Evolutionary conservation across 2,888 invertebrate genomes (phyloP).

Genomic region (Hypomecis atomaria): DNA sequence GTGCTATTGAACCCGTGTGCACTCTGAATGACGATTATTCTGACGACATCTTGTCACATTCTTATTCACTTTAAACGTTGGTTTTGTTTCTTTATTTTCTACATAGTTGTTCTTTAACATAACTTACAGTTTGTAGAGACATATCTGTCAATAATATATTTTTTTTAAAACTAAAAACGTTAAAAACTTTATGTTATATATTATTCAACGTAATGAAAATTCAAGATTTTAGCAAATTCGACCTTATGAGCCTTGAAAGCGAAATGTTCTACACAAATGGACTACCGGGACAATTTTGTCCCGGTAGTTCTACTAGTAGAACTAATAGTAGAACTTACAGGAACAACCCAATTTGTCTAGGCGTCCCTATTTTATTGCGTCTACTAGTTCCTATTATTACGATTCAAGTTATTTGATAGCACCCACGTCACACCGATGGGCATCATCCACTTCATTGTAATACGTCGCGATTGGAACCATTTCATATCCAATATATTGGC

Average conservation of each 20-base stretch:
- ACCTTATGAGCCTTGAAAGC: too few relatives aligned
- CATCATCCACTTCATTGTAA: conserved; percentile 1
- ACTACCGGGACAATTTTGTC: too few relatives aligned
- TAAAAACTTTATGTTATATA: too few relatives aligned
- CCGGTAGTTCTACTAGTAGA: too few relatives aligned
- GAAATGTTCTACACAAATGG: too few relatives aligned
- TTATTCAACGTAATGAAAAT: too few relatives aligned
- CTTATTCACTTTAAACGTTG: not conserved
- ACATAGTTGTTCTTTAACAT: not conserved
- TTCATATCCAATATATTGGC: conserved; percentile 12
- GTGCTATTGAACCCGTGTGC: conserved; percentile 2
- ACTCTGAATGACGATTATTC: conserved; percentile 6
- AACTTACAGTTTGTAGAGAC: too few relatives aligned
- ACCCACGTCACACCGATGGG: not conserved
- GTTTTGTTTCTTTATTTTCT: not conserved
- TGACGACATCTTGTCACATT: not conserved
- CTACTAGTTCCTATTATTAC: not conserved
- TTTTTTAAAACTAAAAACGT: too few relatives aligned
- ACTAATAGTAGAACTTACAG: too few relatives aligned
- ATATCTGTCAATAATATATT: too few relatives aligned
- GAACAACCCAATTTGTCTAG: not conserved
- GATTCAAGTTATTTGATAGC: conserved; percentile 1
- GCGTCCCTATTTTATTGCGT: not conserved
- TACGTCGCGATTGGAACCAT: conserved; percentile 5
- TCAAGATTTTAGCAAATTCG: too few relatives aligned